Base-by-base conservation (phyloP, 2,113 vertebrate species). In the Xiphorhynchus elegans region DNA sequence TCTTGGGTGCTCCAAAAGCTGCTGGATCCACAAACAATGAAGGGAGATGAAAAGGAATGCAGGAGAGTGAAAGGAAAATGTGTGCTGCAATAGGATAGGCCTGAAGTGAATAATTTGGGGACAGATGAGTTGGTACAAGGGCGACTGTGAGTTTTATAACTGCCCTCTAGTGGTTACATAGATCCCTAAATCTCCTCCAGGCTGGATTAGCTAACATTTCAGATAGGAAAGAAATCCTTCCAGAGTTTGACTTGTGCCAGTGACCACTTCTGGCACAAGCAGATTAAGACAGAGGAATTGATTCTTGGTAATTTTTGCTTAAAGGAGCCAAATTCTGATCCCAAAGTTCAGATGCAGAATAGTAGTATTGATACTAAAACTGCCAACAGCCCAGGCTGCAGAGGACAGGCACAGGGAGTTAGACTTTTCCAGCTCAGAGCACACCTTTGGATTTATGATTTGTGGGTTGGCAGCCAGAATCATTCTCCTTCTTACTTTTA, bases 111-210 rank as follows among this genome's bases (percentile, higher is more conserved):
- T 37, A 10, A 10, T 31, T 29, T 1, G 1, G 47, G 70, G 26
- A 52, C 5, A 31, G 39, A 47, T 37, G 16, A 42, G n/a, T 10
- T 31, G 59, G 20, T 59, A 23, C 2, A 9, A 74, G 55, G 55
- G 60, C 70, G 64, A 44, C 29, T 72, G 40, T 37, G 35, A 82
- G 17, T 55, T 78, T 59, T 46, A 53, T 33, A 46, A 50, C 87
- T 93, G 90, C 84, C 87, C 62, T 89, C 90, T 88, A 53, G 84
- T 40, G 88, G 91, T 70, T 86, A 25, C 2, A 0, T 24, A 37
- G 29, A 13, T 9, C 40, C 11, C 9, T 53, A 40, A 44, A 73
- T 13, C 69, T 64, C 29, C 24, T 31, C 20, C 29, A 6, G 21
- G 46, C 24, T 56, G 13, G 44, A 49, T 37, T 29, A 53, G 29